Percentiles rank a stretch among this genome's conserved stretches.
Conservation (phyloP, 2,113 vertebrate genomes). For the Muntiacus reevesi region DNA sequence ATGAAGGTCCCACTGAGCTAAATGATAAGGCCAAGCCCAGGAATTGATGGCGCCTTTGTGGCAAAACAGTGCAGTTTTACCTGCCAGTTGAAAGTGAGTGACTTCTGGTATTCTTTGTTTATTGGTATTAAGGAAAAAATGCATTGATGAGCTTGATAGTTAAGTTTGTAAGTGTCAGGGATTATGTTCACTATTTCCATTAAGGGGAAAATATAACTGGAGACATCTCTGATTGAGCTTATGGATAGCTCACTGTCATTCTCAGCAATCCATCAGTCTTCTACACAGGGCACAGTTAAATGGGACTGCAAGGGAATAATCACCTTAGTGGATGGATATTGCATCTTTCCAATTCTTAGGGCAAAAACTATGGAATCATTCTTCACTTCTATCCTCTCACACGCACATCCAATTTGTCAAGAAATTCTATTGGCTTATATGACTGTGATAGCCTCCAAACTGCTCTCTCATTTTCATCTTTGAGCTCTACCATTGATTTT, state of each 20-base stretch:
- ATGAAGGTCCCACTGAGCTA: background rate
- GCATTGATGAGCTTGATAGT: background rate
- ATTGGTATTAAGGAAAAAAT: background rate
- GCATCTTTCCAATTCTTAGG: background rate
- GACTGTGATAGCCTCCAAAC: background rate
- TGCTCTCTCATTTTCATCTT: background rate
- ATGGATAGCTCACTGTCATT: background rate
- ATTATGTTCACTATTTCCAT: background rate
- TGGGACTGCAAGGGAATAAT: background rate
- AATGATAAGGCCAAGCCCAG: background rate
- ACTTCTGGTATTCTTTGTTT: conserved; percentile 7
- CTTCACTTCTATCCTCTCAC: background rate
- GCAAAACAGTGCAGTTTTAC: background rate
- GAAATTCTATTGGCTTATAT: background rate
- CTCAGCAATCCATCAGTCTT: background rate
- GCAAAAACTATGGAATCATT: background rate
- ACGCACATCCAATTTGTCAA: background rate
- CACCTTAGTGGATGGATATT: background rate
- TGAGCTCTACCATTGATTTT: background rate
- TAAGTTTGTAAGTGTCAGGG: background rate
- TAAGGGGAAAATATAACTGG: background rate
- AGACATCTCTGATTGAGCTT: background rate
- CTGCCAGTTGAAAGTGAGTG: background rate
- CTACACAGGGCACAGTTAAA: background rate
- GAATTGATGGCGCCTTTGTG: background rate